Conservation (phyloP, 2,888 invertebrate species). For the Ichneumoninae sp. region DNA sequence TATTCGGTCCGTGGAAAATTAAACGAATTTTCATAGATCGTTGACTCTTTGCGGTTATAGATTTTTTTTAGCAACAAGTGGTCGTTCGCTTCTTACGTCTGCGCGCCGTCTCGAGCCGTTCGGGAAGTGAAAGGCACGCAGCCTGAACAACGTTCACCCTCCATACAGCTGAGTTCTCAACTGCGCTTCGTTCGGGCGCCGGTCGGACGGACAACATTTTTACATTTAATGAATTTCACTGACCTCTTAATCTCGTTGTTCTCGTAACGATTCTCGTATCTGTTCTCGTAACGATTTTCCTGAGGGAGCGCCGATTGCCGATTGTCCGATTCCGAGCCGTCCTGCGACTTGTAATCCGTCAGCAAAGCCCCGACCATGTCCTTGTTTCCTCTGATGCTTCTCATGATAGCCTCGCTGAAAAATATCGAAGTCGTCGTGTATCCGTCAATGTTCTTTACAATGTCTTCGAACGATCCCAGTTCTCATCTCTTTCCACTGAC, state of each 20-base stretch:
- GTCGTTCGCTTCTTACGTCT: neutral
- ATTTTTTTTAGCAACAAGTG: neutral
- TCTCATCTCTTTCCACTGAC: neutral
- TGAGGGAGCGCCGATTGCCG: slow-evolving; percentile 84
- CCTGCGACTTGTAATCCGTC: slow-evolving; percentile 88
- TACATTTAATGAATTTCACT: slow-evolving; percentile 47
- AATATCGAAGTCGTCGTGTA: slow-evolving; percentile 11
- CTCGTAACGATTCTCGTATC: slow-evolving; percentile 74
- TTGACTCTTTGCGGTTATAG: slow-evolving; percentile 32
- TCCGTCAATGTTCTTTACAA: neutral
- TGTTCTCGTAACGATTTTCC: slow-evolving; percentile 72
- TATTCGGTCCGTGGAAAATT: slow-evolving; percentile 49
- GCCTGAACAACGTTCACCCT: slow-evolving; percentile 51
- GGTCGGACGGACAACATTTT: slow-evolving; percentile 27
- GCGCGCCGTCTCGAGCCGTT: neutral
- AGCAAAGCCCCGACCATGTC: slow-evolving; percentile 89
- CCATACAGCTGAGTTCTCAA: slow-evolving; percentile 33
- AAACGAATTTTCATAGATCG: slow-evolving; percentile 50
- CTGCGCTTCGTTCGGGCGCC: slow-evolving; percentile 2
- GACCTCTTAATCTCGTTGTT: slow-evolving; percentile 83
- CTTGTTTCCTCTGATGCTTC: slow-evolving; percentile 88
- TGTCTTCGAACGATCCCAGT: neutral
- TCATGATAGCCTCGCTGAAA: slow-evolving; percentile 88
- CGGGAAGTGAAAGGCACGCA: slow-evolving; percentile 57
- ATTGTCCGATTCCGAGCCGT: slow-evolving; percentile 86